phyloP scores from a whole-genome alignment of 2,888 invertebrate species.

The Pachliopta kotzebuea region DNA sequence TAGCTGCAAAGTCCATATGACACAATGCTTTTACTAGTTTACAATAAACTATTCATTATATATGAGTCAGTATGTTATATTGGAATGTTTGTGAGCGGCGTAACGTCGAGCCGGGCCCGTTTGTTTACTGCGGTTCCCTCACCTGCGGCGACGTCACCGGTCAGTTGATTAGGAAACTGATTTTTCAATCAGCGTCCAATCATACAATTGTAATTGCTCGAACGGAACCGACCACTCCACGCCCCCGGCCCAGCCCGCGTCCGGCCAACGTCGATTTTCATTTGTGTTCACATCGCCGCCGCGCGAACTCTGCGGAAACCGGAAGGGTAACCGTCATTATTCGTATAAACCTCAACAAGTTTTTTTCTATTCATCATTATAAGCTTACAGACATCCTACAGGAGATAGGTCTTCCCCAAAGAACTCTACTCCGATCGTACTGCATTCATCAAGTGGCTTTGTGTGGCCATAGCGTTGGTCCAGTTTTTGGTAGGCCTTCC shows the following conservation, averaged over 20 bases:
- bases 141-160: constrained; percentile 39
- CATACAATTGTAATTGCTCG: constrained; percentile 72
- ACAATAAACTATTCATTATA: no score
- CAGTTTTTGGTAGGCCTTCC: no score
- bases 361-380: not conserved
- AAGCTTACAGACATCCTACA: not conserved
- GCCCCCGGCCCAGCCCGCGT: constrained; percentile 53
- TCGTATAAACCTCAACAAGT: not conserved
- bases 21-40: no score
- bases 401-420: not conserved
- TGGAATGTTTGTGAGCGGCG: no score
- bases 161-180: constrained; percentile 71
- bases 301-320: constrained; percentile 12
- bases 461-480: no score
- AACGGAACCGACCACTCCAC: constrained; percentile 72
- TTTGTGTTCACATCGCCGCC: constrained; percentile 13
- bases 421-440: not conserved
- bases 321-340: constrained; percentile 5
- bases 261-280: constrained; percentile 33
- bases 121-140: constrained; percentile 13
- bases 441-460: not conserved
- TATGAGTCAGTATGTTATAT: no score
- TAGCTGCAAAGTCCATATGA: no score
- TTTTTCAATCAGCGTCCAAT: constrained; percentile 73
- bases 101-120: not conserved